Conservation (phyloP, 2,113 vertebrate genomes). For the Aegotheles bennettii region DNA sequence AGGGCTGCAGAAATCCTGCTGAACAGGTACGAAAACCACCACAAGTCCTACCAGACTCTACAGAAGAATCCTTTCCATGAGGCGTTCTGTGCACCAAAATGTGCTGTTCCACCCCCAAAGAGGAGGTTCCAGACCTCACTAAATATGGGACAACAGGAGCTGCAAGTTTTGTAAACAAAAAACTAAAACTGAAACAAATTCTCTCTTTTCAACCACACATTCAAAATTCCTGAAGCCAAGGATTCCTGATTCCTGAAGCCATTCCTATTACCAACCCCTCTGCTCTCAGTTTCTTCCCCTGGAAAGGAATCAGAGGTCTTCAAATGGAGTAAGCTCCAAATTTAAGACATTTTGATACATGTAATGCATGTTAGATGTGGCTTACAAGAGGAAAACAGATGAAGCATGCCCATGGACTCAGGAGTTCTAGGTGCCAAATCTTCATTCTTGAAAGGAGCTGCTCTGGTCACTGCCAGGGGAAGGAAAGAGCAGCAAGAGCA, state of each 20-base stretch:
- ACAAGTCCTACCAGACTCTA: neutral
- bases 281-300: neutral
- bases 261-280: neutral
- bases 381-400: neutral
- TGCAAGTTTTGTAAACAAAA: neutral
- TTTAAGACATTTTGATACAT: neutral
- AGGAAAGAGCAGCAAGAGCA: neutral
- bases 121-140: neutral
- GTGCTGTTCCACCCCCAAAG: neutral
- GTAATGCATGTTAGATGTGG: neutral
- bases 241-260: neutral
- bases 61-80: neutral
- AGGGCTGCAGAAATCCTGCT: neutral
- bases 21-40: neutral
- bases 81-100: neutral
- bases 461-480: neutral
- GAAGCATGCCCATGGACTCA: neutral
- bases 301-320: neutral
- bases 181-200: neutral
- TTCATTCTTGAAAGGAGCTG: neutral
- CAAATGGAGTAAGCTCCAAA: neutral
- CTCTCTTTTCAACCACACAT: neutral
- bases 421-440: neutral
- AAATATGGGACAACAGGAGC: neutral
- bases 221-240: neutral